Base-by-base conservation (phyloP, 2,888 invertebrate genomes). In the Penaeus monodon region DNA sequence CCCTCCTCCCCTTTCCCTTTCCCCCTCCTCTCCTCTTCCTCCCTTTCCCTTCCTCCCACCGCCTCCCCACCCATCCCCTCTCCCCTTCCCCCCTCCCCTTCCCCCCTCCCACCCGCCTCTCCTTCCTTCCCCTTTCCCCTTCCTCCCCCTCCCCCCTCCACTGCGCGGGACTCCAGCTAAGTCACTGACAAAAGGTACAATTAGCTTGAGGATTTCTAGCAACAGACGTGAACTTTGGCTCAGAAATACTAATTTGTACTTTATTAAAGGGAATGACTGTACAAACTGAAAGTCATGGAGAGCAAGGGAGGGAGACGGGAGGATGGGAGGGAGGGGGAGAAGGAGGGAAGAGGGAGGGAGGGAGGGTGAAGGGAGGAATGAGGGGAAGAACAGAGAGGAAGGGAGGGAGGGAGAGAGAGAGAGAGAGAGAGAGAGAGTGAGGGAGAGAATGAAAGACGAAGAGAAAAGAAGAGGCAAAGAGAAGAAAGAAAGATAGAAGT, bases 201-300 rank as follows among this genome's bases (percentile, higher is more conserved):
- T 84, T 84, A 84, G 77, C 44, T n/a, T n/a, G 57, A 77, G 84
- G 65, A 57, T 84, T 57, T 49, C 66, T 68, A 65, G 77, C 49
- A 84, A 84, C 80, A 80, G 84, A 77, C 74, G 77, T 57, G 66
- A 77, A 78, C 84, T 76, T 84, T 44, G 84, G 49, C 22, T 49
- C 66, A 24, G 64, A 44, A 77, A 77, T 49, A 57, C 84, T 81
- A 81, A 81, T 84, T 84, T 77, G 8, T 29, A 84, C 84, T 84
- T 84, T 77, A 84, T 84, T 84, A 84, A 77, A 84, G 77, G 68
- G 84, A 65, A 84, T 84, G 84, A 84, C 84, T 84, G 49, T 76
- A 84, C 84, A 78, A 76, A 76, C 24, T 44, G 44, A 44, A 44
- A 44, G 44, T 44, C 44, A 44, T 44, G 44, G 44, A 44, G 44